Percentiles rank a stretch among this genome's conserved stretches.
Evolutionary conservation across 2,888 invertebrate genomes (phyloP).

Genomic region (Nyleta sp.): DNA sequence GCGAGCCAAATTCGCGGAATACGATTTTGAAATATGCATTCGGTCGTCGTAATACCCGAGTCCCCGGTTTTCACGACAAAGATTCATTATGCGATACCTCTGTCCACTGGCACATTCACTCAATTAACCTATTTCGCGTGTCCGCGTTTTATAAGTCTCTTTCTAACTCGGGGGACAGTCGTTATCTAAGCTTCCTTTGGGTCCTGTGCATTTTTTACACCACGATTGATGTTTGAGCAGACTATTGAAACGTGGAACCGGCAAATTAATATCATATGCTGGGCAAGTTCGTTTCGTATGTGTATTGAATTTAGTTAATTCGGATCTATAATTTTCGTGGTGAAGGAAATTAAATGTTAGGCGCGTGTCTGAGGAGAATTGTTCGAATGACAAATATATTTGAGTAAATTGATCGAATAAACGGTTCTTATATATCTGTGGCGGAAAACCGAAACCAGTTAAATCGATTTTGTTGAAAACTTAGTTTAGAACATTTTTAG

Average conservation of each 20-base stretch:
- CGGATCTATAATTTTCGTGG: no score
- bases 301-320: no score
- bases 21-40: not conserved
- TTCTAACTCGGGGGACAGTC: conserved; percentile 32
- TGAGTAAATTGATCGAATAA: no score
- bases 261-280: no score
- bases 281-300: no score
- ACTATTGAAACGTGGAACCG: not conserved
- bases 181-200: conserved; percentile 37
- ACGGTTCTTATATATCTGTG: no score
- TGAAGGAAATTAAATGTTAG: no score
- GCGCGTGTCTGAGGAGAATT: no score
- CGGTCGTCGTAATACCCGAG: not conserved
- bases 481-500: no score
- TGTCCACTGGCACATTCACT: conserved; percentile 40
- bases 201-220: conserved; percentile 10
- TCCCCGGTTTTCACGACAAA: conserved; percentile 8
- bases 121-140: conserved; percentile 55
- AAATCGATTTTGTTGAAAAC: no score
- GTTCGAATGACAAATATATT: no score
- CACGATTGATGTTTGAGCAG: conserved; percentile 1
- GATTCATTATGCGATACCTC: conserved; percentile 41
- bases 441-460: no score
- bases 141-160: conserved; percentile 20
- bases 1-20: not conserved